Conservation (phyloP, 2,797 vertebrate species). For the Pangasius larnaudii region DNA sequence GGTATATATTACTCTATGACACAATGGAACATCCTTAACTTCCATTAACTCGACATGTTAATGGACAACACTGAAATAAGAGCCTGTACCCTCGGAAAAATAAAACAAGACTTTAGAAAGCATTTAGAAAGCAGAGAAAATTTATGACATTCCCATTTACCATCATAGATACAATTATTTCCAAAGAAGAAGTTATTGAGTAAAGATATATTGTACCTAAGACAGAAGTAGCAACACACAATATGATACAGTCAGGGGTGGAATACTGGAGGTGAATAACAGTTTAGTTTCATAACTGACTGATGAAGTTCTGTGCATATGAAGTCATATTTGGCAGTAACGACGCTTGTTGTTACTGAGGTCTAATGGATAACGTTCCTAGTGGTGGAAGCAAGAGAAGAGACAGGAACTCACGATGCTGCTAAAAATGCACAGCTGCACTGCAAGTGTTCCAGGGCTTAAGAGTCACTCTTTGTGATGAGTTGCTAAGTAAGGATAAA, state of each 20-base stretch:
- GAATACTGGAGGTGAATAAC: not conserved
- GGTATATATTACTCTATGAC: not conserved
- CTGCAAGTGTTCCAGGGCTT: not conserved
- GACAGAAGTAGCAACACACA: not conserved
- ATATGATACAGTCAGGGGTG: not conserved
- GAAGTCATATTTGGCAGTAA: too few relatives aligned
- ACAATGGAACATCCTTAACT: not conserved
- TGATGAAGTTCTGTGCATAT: not conserved
- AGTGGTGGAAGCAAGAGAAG: conserved; percentile 14
- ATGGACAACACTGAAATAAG: not conserved
- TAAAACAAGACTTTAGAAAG: not conserved
- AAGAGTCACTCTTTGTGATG: conserved; percentile 10
- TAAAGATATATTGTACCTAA: not conserved
- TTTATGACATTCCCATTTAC: not conserved
- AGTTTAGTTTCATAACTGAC: not conserved
- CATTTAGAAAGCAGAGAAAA: too few relatives aligned
- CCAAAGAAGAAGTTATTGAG: not conserved
- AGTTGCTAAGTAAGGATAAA: conserved; percentile 16
- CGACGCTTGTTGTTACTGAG: not conserved
- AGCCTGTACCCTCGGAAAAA: not conserved
- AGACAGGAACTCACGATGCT: not conserved
- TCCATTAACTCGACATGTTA: not conserved
- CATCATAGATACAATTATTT: not conserved
- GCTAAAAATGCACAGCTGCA: not conserved
- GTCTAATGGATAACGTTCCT: not conserved